Conservation (phyloP, 2,113 vertebrate species). For the Equus przewalskii region DNA sequence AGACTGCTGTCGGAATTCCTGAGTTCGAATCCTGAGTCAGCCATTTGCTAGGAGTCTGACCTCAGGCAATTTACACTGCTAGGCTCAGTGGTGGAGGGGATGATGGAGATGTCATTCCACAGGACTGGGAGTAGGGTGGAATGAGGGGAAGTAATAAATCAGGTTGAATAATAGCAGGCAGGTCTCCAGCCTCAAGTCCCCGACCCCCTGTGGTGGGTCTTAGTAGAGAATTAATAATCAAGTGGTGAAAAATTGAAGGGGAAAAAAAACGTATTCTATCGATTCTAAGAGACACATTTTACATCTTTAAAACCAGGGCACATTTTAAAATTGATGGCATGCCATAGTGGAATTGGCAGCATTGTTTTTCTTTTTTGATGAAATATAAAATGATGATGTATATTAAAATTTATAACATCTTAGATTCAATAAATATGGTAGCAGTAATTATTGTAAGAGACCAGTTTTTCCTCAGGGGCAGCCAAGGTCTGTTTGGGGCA, state of each 20-base stretch:
- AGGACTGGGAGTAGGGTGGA: background rate
- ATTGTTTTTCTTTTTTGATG: conserved; percentile 67
- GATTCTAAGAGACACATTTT: conserved; percentile 40
- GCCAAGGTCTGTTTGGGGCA: background rate
- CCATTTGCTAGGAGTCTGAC: background rate
- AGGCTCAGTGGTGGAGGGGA: background rate
- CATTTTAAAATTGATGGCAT: conserved; percentile 56
- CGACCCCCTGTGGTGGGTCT: background rate
- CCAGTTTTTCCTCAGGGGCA: background rate
- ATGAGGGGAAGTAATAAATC: background rate
- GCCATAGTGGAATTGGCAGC: conserved; percentile 18
- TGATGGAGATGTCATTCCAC: background rate
- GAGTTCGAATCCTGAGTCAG: background rate
- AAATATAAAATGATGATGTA: conserved; percentile 3
- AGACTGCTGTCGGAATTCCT: background rate
- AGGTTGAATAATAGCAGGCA: background rate
- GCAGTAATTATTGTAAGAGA: background rate
- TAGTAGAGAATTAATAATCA: conserved; percentile 52
- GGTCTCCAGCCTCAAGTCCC: background rate
- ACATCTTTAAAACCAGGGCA: conserved; percentile 58
- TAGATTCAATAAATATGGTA: background rate
- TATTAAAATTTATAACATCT: background rate
- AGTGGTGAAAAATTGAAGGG: background rate
- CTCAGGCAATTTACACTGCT: background rate
- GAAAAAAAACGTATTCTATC: background rate